Evolutionary conservation across 2,113 vertebrate genomes (phyloP).

Genomic region (Cyprinodon brontotheroides): DNA sequence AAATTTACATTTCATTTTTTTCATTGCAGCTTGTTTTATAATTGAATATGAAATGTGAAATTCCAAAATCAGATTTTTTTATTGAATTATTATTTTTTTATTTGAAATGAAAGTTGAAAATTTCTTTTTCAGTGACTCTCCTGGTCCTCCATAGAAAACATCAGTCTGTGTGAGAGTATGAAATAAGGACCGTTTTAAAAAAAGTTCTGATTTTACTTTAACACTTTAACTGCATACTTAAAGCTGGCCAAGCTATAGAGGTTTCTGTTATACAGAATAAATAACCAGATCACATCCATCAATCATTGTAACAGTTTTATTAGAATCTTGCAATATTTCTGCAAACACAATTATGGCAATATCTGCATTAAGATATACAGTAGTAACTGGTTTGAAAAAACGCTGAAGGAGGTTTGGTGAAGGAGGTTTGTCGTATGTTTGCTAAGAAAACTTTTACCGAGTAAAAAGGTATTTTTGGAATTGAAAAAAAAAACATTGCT

Average conservation of each 20-base stretch:
- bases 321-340: slow-evolving; percentile 81
- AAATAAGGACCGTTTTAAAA: too few relatives aligned
- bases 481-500: slow-evolving; percentile 40
- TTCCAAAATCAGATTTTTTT: too few relatives aligned
- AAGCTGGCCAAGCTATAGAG: not conserved
- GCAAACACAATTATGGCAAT: slow-evolving; percentile 82
- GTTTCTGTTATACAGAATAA: not conserved
- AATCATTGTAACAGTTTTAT: slow-evolving; percentile 76
- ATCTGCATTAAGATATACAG: slow-evolving; percentile 81
- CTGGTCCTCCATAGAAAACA: too few relatives aligned
- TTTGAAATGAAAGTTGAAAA: too few relatives aligned
- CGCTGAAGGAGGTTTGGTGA: slow-evolving; percentile 65
- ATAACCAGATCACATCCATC: slow-evolving; percentile 17
- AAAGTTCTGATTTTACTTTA: too few relatives aligned
- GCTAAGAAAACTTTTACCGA: slow-evolving; percentile 78
- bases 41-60: too few relatives aligned
- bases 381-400: slow-evolving; percentile 70
- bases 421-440: slow-evolving; percentile 67
- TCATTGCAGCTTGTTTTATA: too few relatives aligned
- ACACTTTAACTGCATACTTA: not conserved
- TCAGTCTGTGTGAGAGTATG: too few relatives aligned
- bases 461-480: slow-evolving; percentile 72
- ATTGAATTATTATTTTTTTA: too few relatives aligned
- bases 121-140: too few relatives aligned
- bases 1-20: too few relatives aligned